phyloP scores from a whole-genome alignment of 1,140 invertebrate species.

The Gonioctena quinquepunctata region DNA sequence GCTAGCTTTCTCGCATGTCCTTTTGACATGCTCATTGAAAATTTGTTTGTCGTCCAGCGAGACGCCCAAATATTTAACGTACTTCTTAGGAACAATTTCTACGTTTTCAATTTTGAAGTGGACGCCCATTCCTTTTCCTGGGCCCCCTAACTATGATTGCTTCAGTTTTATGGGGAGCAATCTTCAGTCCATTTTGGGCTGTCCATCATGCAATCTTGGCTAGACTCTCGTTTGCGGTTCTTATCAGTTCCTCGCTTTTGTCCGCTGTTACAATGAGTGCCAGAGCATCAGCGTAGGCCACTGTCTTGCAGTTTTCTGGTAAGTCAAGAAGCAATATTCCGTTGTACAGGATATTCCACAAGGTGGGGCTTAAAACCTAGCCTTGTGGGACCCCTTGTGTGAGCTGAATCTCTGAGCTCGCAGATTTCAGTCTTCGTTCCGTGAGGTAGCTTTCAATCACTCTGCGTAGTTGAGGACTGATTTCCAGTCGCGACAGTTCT shows the following conservation, averaged over 20 bases:
- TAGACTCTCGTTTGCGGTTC: background rate
- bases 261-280: conserved; percentile 8
- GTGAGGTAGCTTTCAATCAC: conserved; percentile 14
- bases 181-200: background rate
- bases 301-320: background rate
- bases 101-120: background rate
- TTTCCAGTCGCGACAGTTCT: conserved; percentile 2
- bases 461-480: conserved; percentile 15
- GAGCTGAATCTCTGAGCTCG: background rate
- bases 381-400: conserved; percentile 20
- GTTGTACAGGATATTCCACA: conserved; percentile 28
- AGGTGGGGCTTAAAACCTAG: conserved; percentile 15
- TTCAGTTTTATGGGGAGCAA: conserved; percentile 5
- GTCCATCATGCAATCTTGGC: background rate
- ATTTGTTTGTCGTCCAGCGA: background rate
- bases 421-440: background rate
- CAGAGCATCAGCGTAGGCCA: conserved; percentile 28
- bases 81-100: background rate
- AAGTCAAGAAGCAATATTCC: background rate
- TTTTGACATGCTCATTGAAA: background rate
- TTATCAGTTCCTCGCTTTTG: background rate
- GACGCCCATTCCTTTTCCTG: background rate
- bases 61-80: conserved; percentile 7
- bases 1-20: background rate
- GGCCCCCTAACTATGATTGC: background rate